Evolutionary conservation across 1,140 invertebrate species (phyloP).

Genomic region (Drosophila murphyi): DNA sequence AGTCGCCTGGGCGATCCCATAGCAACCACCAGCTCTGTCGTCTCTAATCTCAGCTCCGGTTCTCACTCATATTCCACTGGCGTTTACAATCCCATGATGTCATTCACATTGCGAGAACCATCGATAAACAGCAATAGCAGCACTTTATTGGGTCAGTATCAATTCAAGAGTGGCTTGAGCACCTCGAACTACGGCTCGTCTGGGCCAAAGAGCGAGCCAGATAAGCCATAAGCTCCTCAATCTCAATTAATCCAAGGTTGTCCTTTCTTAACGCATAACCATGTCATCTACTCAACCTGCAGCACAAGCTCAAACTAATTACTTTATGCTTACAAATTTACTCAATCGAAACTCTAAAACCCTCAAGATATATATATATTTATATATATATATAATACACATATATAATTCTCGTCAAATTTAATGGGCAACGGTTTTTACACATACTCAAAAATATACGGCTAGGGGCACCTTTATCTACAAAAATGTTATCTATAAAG

Average conservation of each 20-base stretch:
- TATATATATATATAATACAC: slow-evolving; percentile 41
- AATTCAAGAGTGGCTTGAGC: slow-evolving; percentile 51
- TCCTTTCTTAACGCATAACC: slow-evolving; percentile 12
- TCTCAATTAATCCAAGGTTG: slow-evolving; percentile 37
- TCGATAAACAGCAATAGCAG: slow-evolving; percentile 21
- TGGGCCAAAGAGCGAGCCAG: slow-evolving; percentile 39
- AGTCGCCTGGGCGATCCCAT: slow-evolving; percentile 45
- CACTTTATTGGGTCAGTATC: slow-evolving; percentile 49
- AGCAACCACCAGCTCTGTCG: slow-evolving; percentile 17
- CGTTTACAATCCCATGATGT: slow-evolving; percentile 77
- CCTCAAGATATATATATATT: slow-evolving; percentile 31
- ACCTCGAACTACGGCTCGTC: slow-evolving; percentile 30
- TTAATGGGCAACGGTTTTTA: background rate
- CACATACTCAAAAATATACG: background rate
- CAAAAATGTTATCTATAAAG: slow-evolving; percentile 8
- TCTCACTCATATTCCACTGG: slow-evolving; percentile 60
- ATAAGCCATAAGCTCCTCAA: slow-evolving; percentile 53
- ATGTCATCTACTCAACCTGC: slow-evolving; percentile 2
- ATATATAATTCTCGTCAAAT: background rate
- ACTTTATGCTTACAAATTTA: slow-evolving; percentile 26
- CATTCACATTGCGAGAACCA: slow-evolving; percentile 68
- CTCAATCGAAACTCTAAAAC: slow-evolving; percentile 3
- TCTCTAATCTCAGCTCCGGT: slow-evolving; percentile 33
- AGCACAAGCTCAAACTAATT: slow-evolving; percentile 51
- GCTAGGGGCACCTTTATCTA: background rate